Percentiles rank a stretch among this genome's conserved stretches.
phyloP scores from a whole-genome alignment of 2,888 invertebrate genomes.

The Leptinotarsa tumamoca region DNA sequence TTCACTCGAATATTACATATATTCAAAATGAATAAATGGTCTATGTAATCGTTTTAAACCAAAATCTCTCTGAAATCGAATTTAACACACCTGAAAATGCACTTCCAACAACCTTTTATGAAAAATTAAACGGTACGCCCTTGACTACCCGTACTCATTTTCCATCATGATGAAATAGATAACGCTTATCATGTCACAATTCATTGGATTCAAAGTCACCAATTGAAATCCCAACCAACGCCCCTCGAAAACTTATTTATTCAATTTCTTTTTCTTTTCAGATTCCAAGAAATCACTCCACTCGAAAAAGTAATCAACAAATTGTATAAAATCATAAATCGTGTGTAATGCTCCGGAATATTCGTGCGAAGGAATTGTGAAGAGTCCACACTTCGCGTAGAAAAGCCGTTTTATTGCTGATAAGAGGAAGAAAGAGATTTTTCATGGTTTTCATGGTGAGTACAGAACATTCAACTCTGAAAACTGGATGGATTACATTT shows the following conservation, averaged over 20 bases:
- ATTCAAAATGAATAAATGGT: no score
- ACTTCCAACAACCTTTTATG: no score
- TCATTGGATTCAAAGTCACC: not conserved
- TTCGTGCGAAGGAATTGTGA: not conserved
- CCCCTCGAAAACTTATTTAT: not conserved
- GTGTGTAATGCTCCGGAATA: not conserved
- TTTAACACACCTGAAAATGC: no score
- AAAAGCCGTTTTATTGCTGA: conserved; percentile 12
- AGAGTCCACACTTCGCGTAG: not conserved
- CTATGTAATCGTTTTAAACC: no score
- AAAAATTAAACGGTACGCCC: not conserved
- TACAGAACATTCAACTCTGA: not conserved
- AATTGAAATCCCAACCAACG: not conserved
- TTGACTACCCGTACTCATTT: not conserved
- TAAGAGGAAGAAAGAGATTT: conserved; percentile 18
- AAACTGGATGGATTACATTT: no score
- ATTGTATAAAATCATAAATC: not conserved
- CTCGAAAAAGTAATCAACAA: not conserved
- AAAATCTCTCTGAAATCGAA: no score
- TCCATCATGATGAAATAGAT: not conserved
- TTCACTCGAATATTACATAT: no score
- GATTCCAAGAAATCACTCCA: conserved; percentile 9
- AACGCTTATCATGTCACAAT: not conserved
- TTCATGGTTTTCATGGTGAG: conserved; percentile 32
- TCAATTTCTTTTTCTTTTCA: not conserved